phyloP scores from a whole-genome alignment of 2,797 vertebrate genomes.

The Microhierax caerulescens region DNA sequence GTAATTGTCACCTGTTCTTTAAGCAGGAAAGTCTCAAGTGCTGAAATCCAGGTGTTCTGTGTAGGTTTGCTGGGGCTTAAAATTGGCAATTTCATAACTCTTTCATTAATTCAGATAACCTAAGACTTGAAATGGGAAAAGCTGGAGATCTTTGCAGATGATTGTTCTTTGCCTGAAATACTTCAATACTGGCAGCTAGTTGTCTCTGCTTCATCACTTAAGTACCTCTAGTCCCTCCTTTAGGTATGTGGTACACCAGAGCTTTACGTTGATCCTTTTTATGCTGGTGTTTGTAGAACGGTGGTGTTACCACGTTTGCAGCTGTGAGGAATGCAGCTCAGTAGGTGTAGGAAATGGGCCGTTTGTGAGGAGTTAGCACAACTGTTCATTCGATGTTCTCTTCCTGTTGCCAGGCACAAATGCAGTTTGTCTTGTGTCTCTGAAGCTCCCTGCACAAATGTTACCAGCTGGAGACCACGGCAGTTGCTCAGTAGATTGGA shows the following conservation, averaged over 20 bases:
- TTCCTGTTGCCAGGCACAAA: neutral
- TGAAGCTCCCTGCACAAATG: neutral
- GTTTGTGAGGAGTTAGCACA: neutral
- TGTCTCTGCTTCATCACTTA: neutral
- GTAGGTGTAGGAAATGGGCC: neutral
- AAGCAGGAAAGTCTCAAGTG: neutral
- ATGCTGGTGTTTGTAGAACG: neutral
- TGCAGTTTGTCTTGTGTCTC: neutral
- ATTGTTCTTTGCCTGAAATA: neutral
- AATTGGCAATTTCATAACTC: neutral
- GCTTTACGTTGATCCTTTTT: neutral
- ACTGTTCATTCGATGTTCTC: neutral
- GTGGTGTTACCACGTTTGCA: neutral
- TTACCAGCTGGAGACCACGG: neutral
- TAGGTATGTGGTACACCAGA: neutral
- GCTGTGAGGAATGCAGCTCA: neutral
- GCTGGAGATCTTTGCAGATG: neutral
- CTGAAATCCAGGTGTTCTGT: neutral
- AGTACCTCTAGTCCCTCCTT: neutral
- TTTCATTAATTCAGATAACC: neutral
- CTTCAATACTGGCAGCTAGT: neutral
- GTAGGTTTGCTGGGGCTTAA: neutral
- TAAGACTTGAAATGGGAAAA: neutral
- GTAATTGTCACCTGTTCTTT: neutral
- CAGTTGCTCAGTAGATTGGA: neutral